Percentiles rank a stretch among this genome's conserved stretches.
phyloP scores from a whole-genome alignment of 1,140 invertebrate species.

The Solenopsis fugax region DNA sequence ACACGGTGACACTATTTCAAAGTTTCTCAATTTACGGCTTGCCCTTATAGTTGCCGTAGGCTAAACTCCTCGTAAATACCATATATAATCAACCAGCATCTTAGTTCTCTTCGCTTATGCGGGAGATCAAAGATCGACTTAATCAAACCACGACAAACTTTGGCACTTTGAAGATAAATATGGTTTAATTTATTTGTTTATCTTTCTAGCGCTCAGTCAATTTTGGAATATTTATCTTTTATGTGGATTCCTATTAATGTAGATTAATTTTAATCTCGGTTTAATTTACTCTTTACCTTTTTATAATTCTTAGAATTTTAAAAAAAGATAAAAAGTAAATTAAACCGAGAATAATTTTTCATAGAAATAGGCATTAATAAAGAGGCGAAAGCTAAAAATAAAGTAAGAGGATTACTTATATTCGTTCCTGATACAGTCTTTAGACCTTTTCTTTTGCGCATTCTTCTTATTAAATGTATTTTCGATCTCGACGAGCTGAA shows the following conservation, averaged over 20 bases:
- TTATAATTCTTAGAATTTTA: no score
- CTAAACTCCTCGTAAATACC: slow-evolving; percentile 4
- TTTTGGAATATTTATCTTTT: neutral
- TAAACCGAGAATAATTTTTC: no score
- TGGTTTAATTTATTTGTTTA: slow-evolving; percentile 7
- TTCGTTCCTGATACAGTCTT: neutral
- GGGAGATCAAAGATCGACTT: slow-evolving; percentile 33
- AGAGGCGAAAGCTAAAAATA: neutral
- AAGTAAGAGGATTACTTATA: neutral
- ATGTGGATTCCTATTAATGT: no score
- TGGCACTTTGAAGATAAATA: neutral
- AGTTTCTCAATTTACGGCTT: slow-evolving; percentile 48
- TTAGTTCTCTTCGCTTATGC: slow-evolving; percentile 29
- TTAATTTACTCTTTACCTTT: no score
- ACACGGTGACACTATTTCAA: slow-evolving; percentile 1
- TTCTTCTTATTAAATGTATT: neutral
- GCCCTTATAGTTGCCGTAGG: slow-evolving; percentile 14
- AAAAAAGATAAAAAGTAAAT: no score
- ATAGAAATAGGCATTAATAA: neutral
- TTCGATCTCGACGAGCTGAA: neutral
- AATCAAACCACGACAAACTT: slow-evolving; percentile 9
- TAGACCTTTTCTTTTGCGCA: neutral
- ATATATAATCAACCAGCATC: slow-evolving; percentile 38
- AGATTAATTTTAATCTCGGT: no score
- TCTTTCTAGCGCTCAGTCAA: neutral